Percentiles rank a stretch among this genome's conserved stretches.
phyloP scores from a whole-genome alignment of 2,797 vertebrate genomes.

The Bradypodion ventrale region DNA sequence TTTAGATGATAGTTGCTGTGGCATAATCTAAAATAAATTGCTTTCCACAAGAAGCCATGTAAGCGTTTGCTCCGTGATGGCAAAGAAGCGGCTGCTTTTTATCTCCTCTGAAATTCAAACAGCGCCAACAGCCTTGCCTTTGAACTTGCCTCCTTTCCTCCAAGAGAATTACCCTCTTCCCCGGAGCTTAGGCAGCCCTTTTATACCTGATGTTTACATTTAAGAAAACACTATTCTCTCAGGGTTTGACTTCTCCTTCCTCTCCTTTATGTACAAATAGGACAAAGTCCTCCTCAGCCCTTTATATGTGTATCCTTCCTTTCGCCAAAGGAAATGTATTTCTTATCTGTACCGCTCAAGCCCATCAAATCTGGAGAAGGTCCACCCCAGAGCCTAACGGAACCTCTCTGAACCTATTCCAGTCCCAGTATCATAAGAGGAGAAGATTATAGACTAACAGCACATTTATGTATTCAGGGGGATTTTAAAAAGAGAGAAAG shows the following conservation, averaged over 20 bases:
- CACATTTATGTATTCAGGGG: background rate
- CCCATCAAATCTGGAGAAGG: background rate
- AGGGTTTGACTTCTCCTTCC: background rate
- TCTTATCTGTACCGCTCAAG: background rate
- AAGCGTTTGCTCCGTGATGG: constrained; percentile 65
- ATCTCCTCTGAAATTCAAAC: constrained; percentile 71
- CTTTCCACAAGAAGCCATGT: constrained; percentile 74
- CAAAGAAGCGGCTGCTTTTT: constrained; percentile 56
- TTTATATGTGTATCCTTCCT: constrained; percentile 8
- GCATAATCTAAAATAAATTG: constrained; percentile 80
- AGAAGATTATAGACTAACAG: background rate
- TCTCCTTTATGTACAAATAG: constrained; percentile 7
- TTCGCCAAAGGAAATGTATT: background rate
- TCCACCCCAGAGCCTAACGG: background rate
- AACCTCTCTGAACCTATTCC: background rate
- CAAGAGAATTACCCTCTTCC: constrained; percentile 37
- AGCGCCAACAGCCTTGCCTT: constrained; percentile 46
- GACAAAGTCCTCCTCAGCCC: background rate
- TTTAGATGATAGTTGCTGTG: constrained; percentile 74
- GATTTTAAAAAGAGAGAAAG: too few species aligned
- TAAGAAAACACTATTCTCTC: constrained; percentile 25
- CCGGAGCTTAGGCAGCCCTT: constrained; percentile 3
- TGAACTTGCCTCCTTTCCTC: constrained; percentile 41
- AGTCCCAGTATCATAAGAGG: background rate
- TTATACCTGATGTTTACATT: constrained; percentile 13